Conservation (phyloP, 2,797 vertebrate species). For the Silurus lanzhouensis region DNA sequence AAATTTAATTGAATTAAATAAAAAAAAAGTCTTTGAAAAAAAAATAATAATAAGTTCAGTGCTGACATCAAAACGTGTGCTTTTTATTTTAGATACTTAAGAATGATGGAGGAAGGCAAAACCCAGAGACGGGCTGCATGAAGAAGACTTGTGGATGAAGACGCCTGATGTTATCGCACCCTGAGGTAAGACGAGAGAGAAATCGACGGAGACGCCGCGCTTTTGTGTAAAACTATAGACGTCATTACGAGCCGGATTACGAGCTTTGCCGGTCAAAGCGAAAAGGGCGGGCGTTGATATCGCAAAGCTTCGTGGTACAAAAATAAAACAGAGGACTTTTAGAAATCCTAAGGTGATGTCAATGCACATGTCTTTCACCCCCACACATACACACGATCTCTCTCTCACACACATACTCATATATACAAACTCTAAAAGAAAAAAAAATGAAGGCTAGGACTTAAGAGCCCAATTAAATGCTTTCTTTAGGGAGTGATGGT, state of each 20-base stretch:
- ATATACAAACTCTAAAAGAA: slow-evolving; percentile 50
- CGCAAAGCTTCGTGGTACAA: slow-evolving; percentile 10
- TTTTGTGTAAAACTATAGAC: background rate
- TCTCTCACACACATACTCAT: background rate
- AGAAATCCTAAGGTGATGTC: slow-evolving; percentile 74
- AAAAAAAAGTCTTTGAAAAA: background rate
- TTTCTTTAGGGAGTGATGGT: slow-evolving; percentile 80
- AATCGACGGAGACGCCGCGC: background rate
- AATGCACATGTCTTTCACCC: slow-evolving; percentile 64
- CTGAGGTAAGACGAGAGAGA: slow-evolving; percentile 25
- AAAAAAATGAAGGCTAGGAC: slow-evolving; percentile 78
- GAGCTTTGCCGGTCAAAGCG: background rate
- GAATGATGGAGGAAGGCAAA: background rate
- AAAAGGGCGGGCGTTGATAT: background rate
- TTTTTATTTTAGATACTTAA: background rate
- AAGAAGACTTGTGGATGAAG: slow-evolving; percentile 19
- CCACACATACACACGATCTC: slow-evolving; percentile 66
- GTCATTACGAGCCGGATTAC: slow-evolving; percentile 2
- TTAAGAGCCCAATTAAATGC: slow-evolving; percentile 84
- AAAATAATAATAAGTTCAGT: background rate
- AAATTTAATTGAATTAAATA: background rate
- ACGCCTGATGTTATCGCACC: slow-evolving; percentile 12
- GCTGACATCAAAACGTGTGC: background rate
- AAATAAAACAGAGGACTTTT: slow-evolving; percentile 53
- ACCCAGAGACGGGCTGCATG: background rate